These are phyloP conservation scores for Apomyelois bistriatella DNA, from an alignment of 2,888 invertebrate genomes.

Conservation along the genomic window DNA sequence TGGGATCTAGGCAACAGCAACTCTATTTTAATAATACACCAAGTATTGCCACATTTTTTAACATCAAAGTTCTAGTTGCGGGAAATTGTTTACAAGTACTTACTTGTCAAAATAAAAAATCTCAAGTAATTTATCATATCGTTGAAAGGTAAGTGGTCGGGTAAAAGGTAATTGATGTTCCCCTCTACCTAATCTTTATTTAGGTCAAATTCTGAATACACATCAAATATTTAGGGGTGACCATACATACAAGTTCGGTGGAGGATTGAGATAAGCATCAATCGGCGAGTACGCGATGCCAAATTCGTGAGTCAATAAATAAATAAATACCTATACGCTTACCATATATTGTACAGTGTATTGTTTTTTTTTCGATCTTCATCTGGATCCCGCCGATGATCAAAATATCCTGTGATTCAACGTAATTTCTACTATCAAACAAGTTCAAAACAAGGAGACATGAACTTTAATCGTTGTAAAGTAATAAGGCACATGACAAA, in stretches of 20 bases:
- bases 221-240: conserved; percentile 31
- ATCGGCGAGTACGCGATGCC: neutral
- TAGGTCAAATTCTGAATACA: conserved; percentile 43
- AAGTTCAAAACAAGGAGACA: too few relatives aligned
- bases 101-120: neutral
- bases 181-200: conserved; percentile 40
- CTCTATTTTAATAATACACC: neutral
- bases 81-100: neutral
- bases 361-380: neutral
- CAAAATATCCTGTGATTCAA: too few relatives aligned
- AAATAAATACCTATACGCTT: neutral
- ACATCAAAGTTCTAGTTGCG: neutral
- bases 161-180: conserved; percentile 47
- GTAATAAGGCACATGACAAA: too few relatives aligned
- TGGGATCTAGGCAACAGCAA: neutral
- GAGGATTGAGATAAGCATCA: conserved; percentile 20
- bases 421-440: too few relatives aligned
- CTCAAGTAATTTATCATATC: conserved; percentile 41
- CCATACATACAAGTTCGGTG: conserved; percentile 27
- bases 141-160: conserved; percentile 47
- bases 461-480: too few relatives aligned
- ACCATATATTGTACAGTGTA: neutral
- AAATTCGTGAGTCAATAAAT: conserved; percentile 13
- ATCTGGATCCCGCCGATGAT: too few relatives aligned
- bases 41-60: neutral